Percentiles rank a stretch among this genome's conserved stretches.
phyloP scores from a whole-genome alignment of 2,113 vertebrate species.

The Paradisaea rubra region DNA sequence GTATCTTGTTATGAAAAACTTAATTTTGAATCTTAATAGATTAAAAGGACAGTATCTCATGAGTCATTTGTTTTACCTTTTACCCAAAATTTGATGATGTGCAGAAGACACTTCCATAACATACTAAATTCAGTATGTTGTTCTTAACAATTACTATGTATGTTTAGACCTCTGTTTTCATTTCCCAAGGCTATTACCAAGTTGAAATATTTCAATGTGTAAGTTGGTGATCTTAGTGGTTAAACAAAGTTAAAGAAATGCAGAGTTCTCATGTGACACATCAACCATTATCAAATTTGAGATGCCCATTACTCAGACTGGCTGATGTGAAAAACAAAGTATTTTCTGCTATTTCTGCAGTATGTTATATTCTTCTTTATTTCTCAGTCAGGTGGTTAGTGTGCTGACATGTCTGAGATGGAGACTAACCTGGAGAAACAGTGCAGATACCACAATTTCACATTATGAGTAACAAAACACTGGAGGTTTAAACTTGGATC shows the following conservation, averaged over 20 bases:
- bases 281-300: background rate
- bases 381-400: background rate
- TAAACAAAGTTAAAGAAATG: background rate
- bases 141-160: background rate
- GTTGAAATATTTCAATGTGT: background rate
- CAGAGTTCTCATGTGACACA: background rate
- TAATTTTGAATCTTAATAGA: background rate
- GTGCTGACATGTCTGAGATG: background rate
- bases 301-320: background rate
- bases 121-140: background rate
- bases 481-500: background rate
- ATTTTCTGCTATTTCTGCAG: background rate
- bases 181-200: background rate
- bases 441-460: background rate
- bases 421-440: background rate
- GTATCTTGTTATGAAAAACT: background rate
- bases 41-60: background rate
- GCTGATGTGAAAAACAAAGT: background rate
- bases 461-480: background rate
- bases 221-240: background rate
- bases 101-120: background rate
- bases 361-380: background rate
- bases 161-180: background rate
- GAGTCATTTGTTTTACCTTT: background rate
- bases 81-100: background rate